A percentile compares a stretch with the other conserved stretches of the same genome.
phyloP scores from a whole-genome alignment of 2,797 vertebrate species.

The Poeciliopsis paucimaculata region DNA sequence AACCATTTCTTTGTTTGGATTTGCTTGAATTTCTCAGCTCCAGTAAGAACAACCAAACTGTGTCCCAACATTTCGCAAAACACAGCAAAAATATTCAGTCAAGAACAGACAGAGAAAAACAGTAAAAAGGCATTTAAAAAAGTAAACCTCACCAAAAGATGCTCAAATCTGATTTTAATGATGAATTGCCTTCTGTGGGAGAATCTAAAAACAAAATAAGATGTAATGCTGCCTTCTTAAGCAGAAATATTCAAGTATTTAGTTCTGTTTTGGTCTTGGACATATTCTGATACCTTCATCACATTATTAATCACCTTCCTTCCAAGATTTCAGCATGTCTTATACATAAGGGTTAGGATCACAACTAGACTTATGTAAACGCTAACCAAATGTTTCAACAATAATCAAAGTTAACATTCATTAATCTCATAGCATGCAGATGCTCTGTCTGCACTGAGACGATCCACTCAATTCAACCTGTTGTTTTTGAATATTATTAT shows the following conservation, averaged over 20 bases:
- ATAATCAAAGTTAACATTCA: background rate
- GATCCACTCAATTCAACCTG: background rate
- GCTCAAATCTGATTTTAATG: background rate
- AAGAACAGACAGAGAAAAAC: background rate
- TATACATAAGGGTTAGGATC: no score
- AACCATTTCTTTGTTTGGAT: constrained; percentile 1
- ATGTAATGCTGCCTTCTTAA: background rate
- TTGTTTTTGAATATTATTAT: background rate
- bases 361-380: background rate
- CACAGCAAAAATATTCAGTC: background rate
- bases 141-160: background rate
- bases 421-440: background rate
- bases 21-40: background rate
- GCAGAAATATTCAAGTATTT: background rate
- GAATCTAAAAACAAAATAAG: background rate
- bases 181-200: background rate
- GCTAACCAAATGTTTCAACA: background rate
- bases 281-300: background rate
- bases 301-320: background rate
- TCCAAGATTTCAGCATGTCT: background rate
- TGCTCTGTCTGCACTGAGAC: background rate
- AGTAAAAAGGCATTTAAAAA: background rate
- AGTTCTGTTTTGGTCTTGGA: background rate
- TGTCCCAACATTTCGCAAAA: background rate
- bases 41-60: background rate